Evolutionary conservation across 1,140 invertebrate species (phyloP), one percentile per base, ranked within the genome.

Genomic region (Zaprionus kolodkinae): DNA sequence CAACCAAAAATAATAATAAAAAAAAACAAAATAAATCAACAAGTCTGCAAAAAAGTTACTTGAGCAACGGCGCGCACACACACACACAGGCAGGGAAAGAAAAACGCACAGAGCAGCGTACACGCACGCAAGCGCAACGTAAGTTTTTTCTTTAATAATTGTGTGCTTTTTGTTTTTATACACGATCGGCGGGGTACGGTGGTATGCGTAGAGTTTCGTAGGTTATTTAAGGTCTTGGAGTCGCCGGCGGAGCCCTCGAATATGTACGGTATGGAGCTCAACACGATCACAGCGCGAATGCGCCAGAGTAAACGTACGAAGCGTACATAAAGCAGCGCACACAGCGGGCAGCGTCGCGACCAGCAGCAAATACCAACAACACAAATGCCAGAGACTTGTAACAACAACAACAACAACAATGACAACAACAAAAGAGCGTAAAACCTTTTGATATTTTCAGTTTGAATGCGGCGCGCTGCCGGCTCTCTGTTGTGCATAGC

Each of bases 211-310:
- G 21, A 54, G 13, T 65, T 52, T 60, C 17, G 27, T 72, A 40
- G 17, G 27, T 17, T 27, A 6, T 54, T 76, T 55, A 9, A 45
- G 21, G 63, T 62, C 50, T 17, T 52, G 56, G 50, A 63, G 60
- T 50, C 54, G 40, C 63, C 43, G 63, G 55, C 64, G 50, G 78
- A 82, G 80, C 76, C 66, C 71, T 62, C 67, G 59, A 75, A 64
- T 59, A 54, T 48, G 7, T 12, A 55, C 69, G 84, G 78, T 84
- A 69, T 89, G 75, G 27, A 84, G 84, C 78, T 72, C 64, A 72
- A 76, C 85, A 80, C 84, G 84, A 88, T 88, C 84, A 36, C 66
- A 78, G 61, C 71, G 71, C 73, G 81, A 88, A 87, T 88, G 85
- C 78, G 78, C 64, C 61, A 67, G 40, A 66, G 79, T 61, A 64